Conservation (phyloP, 2,113 vertebrate genomes). For the Laticauda laticaudata region DNA sequence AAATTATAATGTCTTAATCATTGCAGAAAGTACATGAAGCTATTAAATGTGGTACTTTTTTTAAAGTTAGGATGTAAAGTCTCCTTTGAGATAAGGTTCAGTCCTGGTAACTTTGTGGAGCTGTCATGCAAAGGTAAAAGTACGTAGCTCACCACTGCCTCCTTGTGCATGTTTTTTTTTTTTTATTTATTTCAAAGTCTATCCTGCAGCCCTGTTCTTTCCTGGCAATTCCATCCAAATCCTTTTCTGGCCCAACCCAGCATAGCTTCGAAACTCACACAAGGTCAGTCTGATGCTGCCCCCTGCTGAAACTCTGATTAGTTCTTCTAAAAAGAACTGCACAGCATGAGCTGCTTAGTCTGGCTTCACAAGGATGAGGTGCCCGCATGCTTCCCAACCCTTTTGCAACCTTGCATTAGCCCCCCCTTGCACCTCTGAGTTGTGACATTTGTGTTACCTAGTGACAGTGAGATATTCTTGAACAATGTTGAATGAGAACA, state of each 20-base stretch:
- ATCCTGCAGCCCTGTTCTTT: neutral
- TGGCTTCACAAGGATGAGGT: neutral
- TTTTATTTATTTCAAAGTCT: neutral
- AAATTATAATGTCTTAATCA: too few species aligned
- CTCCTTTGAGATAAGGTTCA: neutral
- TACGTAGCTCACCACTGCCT: neutral
- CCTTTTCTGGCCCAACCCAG: neutral
- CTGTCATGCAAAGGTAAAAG: neutral
- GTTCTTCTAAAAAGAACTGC: neutral
- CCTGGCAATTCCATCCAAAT: neutral
- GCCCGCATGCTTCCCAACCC: neutral
- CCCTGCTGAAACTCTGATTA: neutral
- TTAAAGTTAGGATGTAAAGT: neutral
- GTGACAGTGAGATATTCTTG: neutral
- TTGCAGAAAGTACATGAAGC: neutral
- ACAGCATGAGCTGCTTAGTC: neutral
- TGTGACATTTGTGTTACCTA: neutral
- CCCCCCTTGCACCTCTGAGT: neutral
- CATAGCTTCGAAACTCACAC: neutral
- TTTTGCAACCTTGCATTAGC: neutral
- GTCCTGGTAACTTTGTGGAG: neutral
- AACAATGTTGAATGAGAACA: neutral
- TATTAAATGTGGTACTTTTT: neutral
- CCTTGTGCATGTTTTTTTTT: neutral
- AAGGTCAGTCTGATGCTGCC: neutral